Percentiles rank a stretch among this genome's conserved stretches.
Evolutionary conservation across 2,888 invertebrate species (phyloP).

Genomic region (Latheticus oryzae): DNA sequence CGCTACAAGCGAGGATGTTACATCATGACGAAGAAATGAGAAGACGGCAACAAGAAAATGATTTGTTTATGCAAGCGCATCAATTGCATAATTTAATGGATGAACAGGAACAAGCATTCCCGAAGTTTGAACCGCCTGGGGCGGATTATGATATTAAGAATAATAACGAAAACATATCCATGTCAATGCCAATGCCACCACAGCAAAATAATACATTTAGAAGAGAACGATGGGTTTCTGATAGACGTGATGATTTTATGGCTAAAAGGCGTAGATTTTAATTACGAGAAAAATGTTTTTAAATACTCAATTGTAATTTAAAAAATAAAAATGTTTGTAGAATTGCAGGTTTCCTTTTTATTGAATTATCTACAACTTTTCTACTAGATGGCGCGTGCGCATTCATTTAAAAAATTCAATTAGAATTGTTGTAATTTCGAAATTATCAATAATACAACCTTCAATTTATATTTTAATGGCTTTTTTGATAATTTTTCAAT

Average conservation of each 20-base stretch:
- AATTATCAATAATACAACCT: neutral
- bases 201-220: slow-evolving; percentile 15
- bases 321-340: no score
- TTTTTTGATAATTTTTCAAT: neutral
- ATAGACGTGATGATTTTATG: slow-evolving; percentile 33
- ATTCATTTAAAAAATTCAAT: no score
- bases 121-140: slow-evolving; percentile 12
- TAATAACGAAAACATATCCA: no score
- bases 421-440: neutral
- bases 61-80: slow-evolving; percentile 83
- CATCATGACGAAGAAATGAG: slow-evolving; percentile 87
- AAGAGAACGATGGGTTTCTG: slow-evolving; percentile 30
- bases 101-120: slow-evolving; percentile 72
- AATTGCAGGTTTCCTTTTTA: no score
- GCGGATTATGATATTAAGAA: neutral
- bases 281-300: slow-evolving; percentile 7
- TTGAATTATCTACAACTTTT: no score
- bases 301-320: no score
- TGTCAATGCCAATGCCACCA: no score
- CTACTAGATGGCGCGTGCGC: no score
- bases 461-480: neutral
- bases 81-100: slow-evolving; percentile 72
- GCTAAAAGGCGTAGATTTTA: slow-evolving; percentile 37
- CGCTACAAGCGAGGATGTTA: slow-evolving; percentile 81
- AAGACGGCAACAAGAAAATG: slow-evolving; percentile 88